A percentile compares a stretch with the other conserved stretches of the same genome.
phyloP scores from a whole-genome alignment of 1,140 invertebrate species.

The Bombus affinis region DNA sequence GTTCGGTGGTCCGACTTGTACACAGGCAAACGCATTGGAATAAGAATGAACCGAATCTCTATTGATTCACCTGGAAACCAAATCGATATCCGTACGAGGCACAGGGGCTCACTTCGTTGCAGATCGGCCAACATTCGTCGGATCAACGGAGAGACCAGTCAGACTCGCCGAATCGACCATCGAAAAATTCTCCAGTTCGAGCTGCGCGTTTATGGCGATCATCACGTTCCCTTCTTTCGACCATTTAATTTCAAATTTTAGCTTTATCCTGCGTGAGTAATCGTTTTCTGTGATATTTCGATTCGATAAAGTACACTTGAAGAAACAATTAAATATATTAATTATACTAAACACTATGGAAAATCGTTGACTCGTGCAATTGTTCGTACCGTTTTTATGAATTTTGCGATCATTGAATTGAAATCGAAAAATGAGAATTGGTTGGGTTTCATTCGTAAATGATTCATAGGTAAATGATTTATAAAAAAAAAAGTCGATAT shows the following conservation, averaged over 20 bases:
- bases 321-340: not conserved
- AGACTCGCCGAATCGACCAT: constrained; percentile 37
- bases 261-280: not conserved
- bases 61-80: constrained; percentile 77
- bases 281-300: not conserved
- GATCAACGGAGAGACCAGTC: constrained; percentile 54
- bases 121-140: constrained; percentile 64
- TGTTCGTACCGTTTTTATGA: not conserved
- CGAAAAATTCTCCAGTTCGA: constrained; percentile 34
- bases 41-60: constrained; percentile 72
- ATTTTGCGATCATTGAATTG: too few relatives aligned
- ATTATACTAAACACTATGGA: not conserved
- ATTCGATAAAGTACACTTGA: not conserved
- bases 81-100: constrained; percentile 80
- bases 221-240: not conserved
- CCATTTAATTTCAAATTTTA: not conserved
- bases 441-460: not conserved
- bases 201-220: not conserved
- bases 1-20: constrained; percentile 32
- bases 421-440: not conserved
- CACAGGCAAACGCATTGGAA: constrained; percentile 38
- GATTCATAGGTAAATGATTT: not conserved
- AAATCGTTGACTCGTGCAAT: not conserved
- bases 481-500: not conserved
- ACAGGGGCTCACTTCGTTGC: constrained; percentile 78